Evolutionary conservation across 2,113 vertebrate species (phyloP).

Genomic region (Ammodytes marinus): DNA sequence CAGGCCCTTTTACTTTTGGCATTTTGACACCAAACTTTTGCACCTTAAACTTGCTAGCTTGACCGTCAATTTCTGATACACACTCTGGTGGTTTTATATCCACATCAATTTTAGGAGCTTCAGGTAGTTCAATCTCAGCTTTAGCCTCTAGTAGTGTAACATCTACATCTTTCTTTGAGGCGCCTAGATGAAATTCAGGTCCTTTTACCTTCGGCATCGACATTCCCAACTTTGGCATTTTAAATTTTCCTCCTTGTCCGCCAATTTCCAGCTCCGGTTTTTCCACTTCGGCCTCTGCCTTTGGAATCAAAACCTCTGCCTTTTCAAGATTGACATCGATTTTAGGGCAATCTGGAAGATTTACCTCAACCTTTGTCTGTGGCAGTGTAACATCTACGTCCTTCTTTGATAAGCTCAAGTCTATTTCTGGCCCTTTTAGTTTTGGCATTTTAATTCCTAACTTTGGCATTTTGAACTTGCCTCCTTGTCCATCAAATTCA

Average conservation of each 20-base stretch:
- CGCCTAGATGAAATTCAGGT: slow-evolving; percentile 25
- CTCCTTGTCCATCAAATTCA: slow-evolving; percentile 32
- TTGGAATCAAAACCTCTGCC: slow-evolving; percentile 40
- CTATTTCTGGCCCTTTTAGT: slow-evolving; percentile 44
- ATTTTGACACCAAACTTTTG: slow-evolving; percentile 49
- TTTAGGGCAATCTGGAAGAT: slow-evolving; percentile 26
- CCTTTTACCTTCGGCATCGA: slow-evolving; percentile 23
- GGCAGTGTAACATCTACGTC: slow-evolving; percentile 7
- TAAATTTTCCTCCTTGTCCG: slow-evolving; percentile 33
- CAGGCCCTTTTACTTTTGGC: slow-evolving; percentile 33
- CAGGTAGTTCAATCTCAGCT: slow-evolving; percentile 1
- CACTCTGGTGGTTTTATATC: not conserved
- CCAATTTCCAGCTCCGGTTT: slow-evolving; percentile 39
- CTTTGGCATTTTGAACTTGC: slow-evolving; percentile 55
- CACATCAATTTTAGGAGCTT: not conserved
- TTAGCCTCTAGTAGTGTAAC: slow-evolving; percentile 25
- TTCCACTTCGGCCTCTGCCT: slow-evolving; percentile 48
- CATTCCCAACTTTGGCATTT: slow-evolving; percentile 52
- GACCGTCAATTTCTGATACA: slow-evolving; percentile 21
- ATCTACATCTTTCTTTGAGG: slow-evolving; percentile 41
- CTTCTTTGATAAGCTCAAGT: slow-evolving; percentile 37
- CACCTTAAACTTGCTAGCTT: slow-evolving; percentile 41
- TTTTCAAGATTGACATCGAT: slow-evolving; percentile 35
- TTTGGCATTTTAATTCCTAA: slow-evolving; percentile 40
- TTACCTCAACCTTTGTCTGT: slow-evolving; percentile 7